Conservation (phyloP, 1,140 invertebrate genomes). For the Drosophila trapezifrons region DNA sequence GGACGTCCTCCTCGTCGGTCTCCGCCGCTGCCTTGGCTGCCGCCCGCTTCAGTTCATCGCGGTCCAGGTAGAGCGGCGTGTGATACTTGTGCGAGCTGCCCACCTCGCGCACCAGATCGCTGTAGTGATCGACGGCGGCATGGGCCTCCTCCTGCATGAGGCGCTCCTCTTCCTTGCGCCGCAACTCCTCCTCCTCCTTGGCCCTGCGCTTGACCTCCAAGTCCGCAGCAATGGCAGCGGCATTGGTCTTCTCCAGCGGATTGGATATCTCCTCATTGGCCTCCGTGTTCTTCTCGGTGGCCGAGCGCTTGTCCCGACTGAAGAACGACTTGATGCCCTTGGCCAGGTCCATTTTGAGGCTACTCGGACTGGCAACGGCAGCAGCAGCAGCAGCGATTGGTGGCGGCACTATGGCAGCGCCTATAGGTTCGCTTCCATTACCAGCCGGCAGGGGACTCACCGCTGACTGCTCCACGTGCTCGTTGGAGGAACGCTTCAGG, state of each 20-base stretch:
- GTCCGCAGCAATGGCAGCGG: conserved; percentile 67
- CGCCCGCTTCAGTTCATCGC: conserved; percentile 87
- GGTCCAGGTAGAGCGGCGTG: conserved; percentile 86
- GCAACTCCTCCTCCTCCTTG: conserved; percentile 74
- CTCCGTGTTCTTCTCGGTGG: conserved; percentile 79
- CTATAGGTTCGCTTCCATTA: conserved; percentile 55
- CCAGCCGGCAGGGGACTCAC: conserved; percentile 19
- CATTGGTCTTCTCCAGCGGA: conserved; percentile 72
- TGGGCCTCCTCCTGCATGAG: conserved; percentile 86
- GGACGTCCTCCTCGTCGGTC: conserved; percentile 31
- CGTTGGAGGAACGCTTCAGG: conserved; percentile 86
- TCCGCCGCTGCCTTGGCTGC: conserved; percentile 84
- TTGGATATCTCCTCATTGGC: conserved; percentile 70
- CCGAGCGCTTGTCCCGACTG: conserved; percentile 68
- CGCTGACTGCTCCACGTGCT: conserved; percentile 60
- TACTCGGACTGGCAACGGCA: not conserved
- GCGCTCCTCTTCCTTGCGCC: conserved; percentile 65
- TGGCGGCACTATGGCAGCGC: conserved; percentile 30
- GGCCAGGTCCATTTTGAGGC: conserved; percentile 68
- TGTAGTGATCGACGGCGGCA: conserved; percentile 91
- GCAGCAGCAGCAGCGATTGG: not conserved
- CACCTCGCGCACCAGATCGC: conserved; percentile 90
- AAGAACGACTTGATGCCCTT: conserved; percentile 82
- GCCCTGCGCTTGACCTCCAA: conserved; percentile 64
- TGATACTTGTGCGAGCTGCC: conserved; percentile 85